Percentiles rank a stretch among this genome's conserved stretches.
Evolutionary conservation across 2,797 vertebrate species (phyloP).

Genomic region (Morus bassanus): DNA sequence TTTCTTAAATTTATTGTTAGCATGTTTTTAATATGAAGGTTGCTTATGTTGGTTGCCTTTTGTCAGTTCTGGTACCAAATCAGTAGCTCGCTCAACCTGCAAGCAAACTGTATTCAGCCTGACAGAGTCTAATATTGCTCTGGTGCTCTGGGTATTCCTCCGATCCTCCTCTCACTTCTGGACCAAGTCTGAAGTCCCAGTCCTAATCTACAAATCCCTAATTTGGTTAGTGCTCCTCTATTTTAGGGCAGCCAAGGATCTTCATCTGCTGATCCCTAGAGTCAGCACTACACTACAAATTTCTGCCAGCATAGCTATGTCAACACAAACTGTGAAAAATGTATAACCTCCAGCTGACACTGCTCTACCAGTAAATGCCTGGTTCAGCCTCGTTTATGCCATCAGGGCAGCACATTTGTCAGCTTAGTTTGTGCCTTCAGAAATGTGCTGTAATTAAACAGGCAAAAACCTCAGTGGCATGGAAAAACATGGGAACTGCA

Average conservation of each 20-base stretch:
- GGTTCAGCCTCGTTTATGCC: background rate
- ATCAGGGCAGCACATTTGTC: background rate
- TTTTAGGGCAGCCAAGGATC: conserved; percentile 23
- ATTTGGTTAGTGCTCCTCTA: conserved; percentile 18
- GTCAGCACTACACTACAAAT: background rate
- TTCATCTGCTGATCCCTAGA: background rate
- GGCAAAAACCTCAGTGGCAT: background rate
- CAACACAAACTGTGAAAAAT: background rate
- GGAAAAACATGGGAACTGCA: background rate
- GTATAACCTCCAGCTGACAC: background rate
- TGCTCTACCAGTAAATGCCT: background rate
- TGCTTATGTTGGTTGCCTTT: background rate
- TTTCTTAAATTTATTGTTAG: background rate
- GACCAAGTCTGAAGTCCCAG: conserved; percentile 23
- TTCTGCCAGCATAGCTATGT: background rate
- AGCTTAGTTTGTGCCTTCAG: background rate
- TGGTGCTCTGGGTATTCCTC: conserved; percentile 46
- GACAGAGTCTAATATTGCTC: conserved; percentile 36
- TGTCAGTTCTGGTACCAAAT: background rate
- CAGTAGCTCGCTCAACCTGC: conserved; percentile 9
- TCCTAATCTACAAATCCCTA: conserved; percentile 47
- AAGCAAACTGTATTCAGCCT: background rate
- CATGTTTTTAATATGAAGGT: background rate
- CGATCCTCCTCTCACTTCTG: background rate
- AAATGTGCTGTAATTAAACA: background rate